Evolutionary conservation across 2,888 invertebrate genomes (phyloP), one percentile per base, ranked within the genome.

Genomic region (Athalia circularis): DNA sequence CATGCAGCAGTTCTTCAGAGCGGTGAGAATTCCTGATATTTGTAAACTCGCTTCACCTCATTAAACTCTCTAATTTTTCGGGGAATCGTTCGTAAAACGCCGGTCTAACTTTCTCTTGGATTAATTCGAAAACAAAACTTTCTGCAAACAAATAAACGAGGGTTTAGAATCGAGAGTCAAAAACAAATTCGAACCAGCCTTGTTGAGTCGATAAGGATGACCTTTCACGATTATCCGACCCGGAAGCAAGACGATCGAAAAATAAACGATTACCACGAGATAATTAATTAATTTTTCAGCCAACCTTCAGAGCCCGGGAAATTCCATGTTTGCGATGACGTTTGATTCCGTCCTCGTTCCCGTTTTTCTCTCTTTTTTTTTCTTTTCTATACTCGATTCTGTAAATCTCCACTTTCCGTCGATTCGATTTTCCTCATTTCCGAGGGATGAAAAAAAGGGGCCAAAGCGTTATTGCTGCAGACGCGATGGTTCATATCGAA

Each of bases 1-100:
- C 86, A 95, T 98, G 87, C 93, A 95, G 82, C 93, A 94, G 86
- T 94, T 98, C 89, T 96, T 98, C 81, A 93, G 97, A 91, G 96
- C 97, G 88, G 98, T 98, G 90, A 94, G 96, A 93, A 61, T 13
- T 54, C 48, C 13, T 64, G 50, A 9, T 50, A 7, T 65, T 54
- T 67, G 11, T 76, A 64, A n/a, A 64, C 54, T 54, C 65, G 29
- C 67, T 68, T 7, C 9, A n/a, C 74, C 79, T 50, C 48, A 81
- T 80, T 77, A 61, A 29, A 29, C 29, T 29, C 29, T 29, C 2
- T 29, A 29, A 29, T 29, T 29, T 29, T 29, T 29, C 29, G 29
- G 2, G 1, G 29, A 29, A 29, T 29, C 29, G 29, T 29, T 29
- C 0, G 29, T 29, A 29, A 29, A 29, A 29, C 29, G 29, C 29